Conservation (phyloP, 2,113 vertebrate genomes). For the Pongo abelii region DNA sequence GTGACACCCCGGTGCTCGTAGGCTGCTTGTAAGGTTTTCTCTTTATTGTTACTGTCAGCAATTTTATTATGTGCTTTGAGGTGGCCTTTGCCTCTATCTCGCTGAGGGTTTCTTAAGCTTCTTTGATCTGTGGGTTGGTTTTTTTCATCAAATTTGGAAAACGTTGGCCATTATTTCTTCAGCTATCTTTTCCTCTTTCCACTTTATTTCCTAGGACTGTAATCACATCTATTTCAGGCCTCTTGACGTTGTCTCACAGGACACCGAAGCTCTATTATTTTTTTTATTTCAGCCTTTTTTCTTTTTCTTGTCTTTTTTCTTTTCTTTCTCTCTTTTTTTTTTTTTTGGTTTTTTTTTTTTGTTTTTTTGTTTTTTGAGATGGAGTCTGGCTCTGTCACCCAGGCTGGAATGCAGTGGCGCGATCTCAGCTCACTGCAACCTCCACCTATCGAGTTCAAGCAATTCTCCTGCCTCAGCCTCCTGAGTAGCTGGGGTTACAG, state of each 20-base stretch:
- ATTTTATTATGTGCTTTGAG: not conserved
- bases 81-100: not conserved
- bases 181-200: not conserved
- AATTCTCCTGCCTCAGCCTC: no score
- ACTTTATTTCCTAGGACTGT: not conserved
- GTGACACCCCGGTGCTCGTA: fast-evolving
- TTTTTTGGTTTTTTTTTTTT: no score
- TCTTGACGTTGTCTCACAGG: fast-evolving
- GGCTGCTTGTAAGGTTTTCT: not conserved
- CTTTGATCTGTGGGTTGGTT: not conserved
- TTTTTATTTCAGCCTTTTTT: not conserved
- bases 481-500: no score
- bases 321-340: no score
- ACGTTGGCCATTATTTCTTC: not conserved
- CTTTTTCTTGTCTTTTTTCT: no score
- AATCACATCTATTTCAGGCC: fast-evolving
- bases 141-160: not conserved
- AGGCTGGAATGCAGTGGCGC: no score
- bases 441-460: no score
- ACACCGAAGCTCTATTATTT: not conserved
- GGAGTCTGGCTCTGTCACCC: no score
- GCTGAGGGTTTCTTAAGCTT: not conserved
- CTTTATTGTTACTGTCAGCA: not conserved
- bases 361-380: no score
- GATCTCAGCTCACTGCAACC: no score